phyloP scores from a whole-genome alignment of 1,140 invertebrate genomes.

The Oryctes rhinoceros region DNA sequence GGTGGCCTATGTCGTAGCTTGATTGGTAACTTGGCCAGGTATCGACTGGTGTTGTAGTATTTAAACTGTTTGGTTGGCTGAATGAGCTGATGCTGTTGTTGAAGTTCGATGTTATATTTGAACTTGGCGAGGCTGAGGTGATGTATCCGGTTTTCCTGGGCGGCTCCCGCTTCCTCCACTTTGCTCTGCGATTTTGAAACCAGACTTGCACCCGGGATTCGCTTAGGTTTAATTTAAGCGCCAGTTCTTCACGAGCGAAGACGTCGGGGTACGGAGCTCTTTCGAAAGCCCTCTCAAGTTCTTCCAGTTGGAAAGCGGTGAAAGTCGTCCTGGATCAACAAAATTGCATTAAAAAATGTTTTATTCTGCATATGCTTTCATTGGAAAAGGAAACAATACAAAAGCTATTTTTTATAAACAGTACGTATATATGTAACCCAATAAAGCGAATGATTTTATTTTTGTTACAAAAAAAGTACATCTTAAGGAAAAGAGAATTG shows the following conservation, averaged over 20 bases:
- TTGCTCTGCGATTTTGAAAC: constrained; percentile 95
- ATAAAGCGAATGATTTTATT: too few species aligned
- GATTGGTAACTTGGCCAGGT: constrained; percentile 82
- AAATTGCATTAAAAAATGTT: constrained; percentile 10
- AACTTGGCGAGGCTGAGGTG: constrained; percentile 56
- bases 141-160: constrained; percentile 84
- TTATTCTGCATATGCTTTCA: not conserved
- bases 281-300: constrained; percentile 93
- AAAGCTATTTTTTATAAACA: too few species aligned
- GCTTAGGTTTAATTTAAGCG: constrained; percentile 86
- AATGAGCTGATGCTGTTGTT: constrained; percentile 73
- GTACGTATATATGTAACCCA: too few species aligned
- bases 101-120: constrained; percentile 70
- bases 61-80: constrained; percentile 70
- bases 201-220: constrained; percentile 95
- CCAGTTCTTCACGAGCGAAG: constrained; percentile 93
- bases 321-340: constrained; percentile 87
- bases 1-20: constrained; percentile 76
- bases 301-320: constrained; percentile 94
- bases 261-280: constrained; percentile 96
- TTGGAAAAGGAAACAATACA: too few species aligned
- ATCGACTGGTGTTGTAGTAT: constrained; percentile 69
- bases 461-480: too few species aligned
- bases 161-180: constrained; percentile 98
- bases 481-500: too few species aligned